phyloP scores from a whole-genome alignment of 2,888 invertebrate species.

The Cerastoderma edule region DNA sequence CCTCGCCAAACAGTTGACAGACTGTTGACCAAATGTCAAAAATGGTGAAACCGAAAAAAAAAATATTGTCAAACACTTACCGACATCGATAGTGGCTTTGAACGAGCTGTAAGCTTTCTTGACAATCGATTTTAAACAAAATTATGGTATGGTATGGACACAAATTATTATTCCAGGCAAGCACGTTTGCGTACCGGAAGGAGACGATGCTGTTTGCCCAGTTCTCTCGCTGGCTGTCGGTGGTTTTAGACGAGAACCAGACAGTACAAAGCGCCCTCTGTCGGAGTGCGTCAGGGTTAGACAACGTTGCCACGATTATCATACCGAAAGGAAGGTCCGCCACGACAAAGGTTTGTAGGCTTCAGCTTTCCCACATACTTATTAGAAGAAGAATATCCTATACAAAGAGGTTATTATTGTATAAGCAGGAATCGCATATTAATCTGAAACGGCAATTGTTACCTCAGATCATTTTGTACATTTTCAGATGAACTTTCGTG shows the following conservation, averaged over 20 bases:
- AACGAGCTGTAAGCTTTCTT: neutral
- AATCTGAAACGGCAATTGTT: too few species aligned
- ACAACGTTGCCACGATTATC: neutral
- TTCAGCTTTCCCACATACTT: too few species aligned
- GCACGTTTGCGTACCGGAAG: neutral
- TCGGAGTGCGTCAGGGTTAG: neutral
- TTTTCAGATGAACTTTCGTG: too few species aligned
- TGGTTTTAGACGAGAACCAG: neutral
- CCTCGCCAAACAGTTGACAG: too few species aligned
- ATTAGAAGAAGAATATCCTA: too few species aligned
- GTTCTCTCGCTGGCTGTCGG: conserved; percentile 3
- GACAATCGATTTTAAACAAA: neutral
- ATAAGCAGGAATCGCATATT: too few species aligned
- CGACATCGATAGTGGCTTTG: too few species aligned
- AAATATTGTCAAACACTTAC: too few species aligned
- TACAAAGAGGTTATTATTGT: too few species aligned
- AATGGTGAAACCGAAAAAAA: too few species aligned
- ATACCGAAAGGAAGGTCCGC: neutral
- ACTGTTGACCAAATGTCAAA: too few species aligned
- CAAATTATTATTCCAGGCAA: neutral
- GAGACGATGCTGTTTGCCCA: neutral
- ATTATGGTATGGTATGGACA: neutral
- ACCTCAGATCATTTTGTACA: too few species aligned
- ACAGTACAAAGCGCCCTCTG: neutral
- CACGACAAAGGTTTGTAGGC: neutral